Conservation (phyloP, 2,113 vertebrate species). For the Rafetus swinhoei region DNA sequence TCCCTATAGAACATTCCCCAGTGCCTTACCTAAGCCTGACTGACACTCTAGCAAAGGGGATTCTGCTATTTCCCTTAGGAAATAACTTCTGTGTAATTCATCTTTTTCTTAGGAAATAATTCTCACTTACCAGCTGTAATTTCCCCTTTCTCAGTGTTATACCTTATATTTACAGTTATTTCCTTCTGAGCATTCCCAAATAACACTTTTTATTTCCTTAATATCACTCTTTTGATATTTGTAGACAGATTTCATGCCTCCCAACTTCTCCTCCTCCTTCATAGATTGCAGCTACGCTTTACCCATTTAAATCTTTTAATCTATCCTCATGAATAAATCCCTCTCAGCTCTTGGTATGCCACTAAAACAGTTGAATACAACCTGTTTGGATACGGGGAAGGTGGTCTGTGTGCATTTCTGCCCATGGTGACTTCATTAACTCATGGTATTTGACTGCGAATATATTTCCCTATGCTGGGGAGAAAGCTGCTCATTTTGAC, state of each 20-base stretch:
- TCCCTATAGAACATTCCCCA: conserved; percentile 38
- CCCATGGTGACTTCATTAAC: conserved; percentile 45
- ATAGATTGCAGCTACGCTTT: conserved; percentile 15
- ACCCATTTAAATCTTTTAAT: conserved; percentile 45
- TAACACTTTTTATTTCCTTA: conserved; percentile 7
- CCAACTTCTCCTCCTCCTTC: not conserved
- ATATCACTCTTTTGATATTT: not conserved
- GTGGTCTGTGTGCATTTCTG: not conserved
- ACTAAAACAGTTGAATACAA: conserved; percentile 2
- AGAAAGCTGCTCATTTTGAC: conserved; percentile 37
- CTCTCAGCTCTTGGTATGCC: not conserved
- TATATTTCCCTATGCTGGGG: not conserved
- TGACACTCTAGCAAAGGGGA: conserved; percentile 49
- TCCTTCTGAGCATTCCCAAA: conserved; percentile 12
- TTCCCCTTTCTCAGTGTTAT: conserved; percentile 37
- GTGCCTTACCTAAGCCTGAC: conserved; percentile 39
- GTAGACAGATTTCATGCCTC: conserved; percentile 9
- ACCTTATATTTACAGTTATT: not conserved
- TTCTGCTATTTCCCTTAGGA: conserved; percentile 41
- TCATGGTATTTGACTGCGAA: conserved; percentile 43
- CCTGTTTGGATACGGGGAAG: not conserved
- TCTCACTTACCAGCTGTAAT: conserved; percentile 28
- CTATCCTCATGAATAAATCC: not conserved
- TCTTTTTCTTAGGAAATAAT: conserved; percentile 51
- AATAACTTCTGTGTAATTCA: conserved; percentile 54